phyloP scores from a whole-genome alignment of 2,113 vertebrate genomes.

The Caranx ignobilis region DNA sequence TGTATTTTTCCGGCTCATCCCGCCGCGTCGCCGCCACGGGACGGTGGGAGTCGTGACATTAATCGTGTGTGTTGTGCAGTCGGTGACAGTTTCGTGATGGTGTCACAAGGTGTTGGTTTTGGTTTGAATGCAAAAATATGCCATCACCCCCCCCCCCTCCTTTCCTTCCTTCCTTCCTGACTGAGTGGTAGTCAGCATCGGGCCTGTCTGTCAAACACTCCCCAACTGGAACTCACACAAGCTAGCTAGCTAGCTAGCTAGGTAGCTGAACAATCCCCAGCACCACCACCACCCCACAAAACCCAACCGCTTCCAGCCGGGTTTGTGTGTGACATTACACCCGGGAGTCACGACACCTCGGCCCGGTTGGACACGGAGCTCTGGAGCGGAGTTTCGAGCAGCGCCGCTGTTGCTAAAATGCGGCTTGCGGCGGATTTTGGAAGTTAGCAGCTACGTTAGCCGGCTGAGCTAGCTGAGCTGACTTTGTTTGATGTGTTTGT shows the following conservation, averaged over 20 bases:
- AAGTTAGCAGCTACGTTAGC: conserved; percentile 62
- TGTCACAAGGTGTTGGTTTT: conserved; percentile 8
- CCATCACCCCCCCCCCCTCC: background rate
- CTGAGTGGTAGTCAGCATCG: conserved; percentile 29
- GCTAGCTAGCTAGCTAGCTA: background rate
- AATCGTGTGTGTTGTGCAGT: background rate
- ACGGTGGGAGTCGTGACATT: too few species aligned
- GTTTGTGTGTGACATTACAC: conserved; percentile 22
- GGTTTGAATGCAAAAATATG: conserved; percentile 11
- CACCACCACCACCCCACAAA: background rate
- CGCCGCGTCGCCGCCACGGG: background rate
- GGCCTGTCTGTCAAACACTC: conserved; percentile 71
- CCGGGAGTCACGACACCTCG: rapidly evolving
- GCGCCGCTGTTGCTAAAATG: background rate
- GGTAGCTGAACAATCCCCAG: too few species aligned
- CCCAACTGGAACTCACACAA: background rate
- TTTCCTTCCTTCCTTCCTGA: conserved; percentile 8
- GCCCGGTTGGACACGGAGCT: too few species aligned
- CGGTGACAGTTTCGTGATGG: conserved; percentile 9
- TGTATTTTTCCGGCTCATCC: conserved; percentile 18
- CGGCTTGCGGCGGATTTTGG: conserved; percentile 19
- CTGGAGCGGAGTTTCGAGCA: rapidly evolving
- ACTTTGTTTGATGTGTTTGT: conserved; percentile 83
- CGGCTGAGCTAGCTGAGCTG: conserved; percentile 45
- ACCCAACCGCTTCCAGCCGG: rapidly evolving